These are phyloP conservation scores for Daboia siamensis DNA, from an alignment of 2,113 vertebrate species.

Conservation along the genomic window DNA sequence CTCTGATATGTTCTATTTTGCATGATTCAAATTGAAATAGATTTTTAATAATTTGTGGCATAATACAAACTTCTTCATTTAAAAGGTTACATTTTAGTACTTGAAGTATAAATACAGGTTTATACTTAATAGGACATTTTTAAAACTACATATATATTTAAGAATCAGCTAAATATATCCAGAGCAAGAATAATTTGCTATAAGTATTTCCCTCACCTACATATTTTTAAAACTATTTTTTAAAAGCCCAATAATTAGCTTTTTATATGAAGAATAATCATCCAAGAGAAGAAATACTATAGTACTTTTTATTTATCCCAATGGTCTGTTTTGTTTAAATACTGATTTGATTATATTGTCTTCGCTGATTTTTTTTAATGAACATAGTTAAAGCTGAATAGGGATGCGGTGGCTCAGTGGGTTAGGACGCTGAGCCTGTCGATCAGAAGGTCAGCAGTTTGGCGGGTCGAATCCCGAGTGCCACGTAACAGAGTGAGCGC, in stretches of 20 bases:
- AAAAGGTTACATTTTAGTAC: slow-evolving; percentile 19
- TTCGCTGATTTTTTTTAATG: background rate
- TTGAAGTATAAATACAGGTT: slow-evolving; percentile 33
- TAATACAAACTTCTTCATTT: slow-evolving; percentile 29
- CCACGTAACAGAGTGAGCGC: no score
- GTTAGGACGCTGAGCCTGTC: no score
- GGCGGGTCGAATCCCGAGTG: no score
- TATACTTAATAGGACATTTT: slow-evolving; percentile 25
- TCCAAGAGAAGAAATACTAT: background rate
- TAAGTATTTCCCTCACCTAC: no score
- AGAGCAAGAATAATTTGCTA: background rate
- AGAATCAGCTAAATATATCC: slow-evolving; percentile 21
- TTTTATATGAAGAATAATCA: background rate
- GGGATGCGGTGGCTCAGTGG: no score
- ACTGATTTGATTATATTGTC: background rate
- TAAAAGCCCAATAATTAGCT: slow-evolving; percentile 25
- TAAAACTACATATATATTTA: background rate
- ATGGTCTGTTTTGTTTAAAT: background rate
- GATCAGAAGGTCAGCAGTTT: no score
- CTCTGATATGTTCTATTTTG: slow-evolving; percentile 33
- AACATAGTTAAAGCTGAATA: background rate
- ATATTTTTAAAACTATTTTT: slow-evolving; percentile 29
- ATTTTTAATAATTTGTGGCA: slow-evolving; percentile 42
- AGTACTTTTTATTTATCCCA: background rate
- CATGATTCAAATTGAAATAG: slow-evolving; percentile 12